Evolutionary conservation across 1,140 invertebrate species (phyloP).

Genomic region (Papilio xuthus): DNA sequence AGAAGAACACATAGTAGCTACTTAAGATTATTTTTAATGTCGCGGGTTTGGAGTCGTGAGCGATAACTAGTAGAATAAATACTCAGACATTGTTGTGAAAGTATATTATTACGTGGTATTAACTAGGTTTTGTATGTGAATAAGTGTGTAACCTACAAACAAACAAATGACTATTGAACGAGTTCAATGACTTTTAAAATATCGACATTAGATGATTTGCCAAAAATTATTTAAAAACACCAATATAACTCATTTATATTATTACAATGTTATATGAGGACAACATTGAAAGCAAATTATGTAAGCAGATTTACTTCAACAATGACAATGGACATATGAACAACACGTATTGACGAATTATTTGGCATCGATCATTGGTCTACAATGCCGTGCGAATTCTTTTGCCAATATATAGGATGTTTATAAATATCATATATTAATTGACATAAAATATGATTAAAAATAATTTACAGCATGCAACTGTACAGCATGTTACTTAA

Average conservation of each 20-base stretch:
- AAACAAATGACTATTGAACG: neutral
- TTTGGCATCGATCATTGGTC: constrained; percentile 66
- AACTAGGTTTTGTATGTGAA: no score
- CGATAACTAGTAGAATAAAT: no score
- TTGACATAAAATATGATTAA: neutral
- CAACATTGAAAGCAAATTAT: constrained; percentile 16
- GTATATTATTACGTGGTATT: no score
- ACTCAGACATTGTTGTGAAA: no score
- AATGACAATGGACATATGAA: constrained; percentile 27
- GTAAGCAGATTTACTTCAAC: constrained; percentile 23
- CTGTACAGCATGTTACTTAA: no score
- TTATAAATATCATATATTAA: neutral
- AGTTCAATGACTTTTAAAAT: neutral
- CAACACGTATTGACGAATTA: constrained; percentile 61
- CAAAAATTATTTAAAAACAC: neutral
- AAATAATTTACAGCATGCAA: no score
- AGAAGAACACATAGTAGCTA: no score
- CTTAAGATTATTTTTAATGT: no score
- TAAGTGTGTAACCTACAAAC: neutral
- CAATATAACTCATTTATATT: neutral
- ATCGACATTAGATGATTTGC: neutral
- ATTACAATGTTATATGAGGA: neutral
- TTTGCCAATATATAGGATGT: constrained; percentile 63
- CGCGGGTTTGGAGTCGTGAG: no score
- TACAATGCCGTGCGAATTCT: constrained; percentile 50